Conservation (phyloP, 2,113 vertebrate species). For the Dicrurus megarhynchus region DNA sequence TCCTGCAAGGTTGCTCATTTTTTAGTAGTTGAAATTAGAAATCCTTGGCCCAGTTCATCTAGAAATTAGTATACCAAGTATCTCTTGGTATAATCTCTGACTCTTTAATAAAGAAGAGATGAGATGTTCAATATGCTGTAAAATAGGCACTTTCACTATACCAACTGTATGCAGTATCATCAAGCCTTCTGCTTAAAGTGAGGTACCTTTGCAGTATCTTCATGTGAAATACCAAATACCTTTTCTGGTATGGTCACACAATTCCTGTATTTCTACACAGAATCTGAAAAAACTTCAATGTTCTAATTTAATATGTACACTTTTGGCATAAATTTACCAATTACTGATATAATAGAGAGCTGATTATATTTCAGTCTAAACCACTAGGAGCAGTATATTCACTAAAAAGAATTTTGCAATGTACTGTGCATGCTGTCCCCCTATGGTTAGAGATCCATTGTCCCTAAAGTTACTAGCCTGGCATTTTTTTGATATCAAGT, state of each 20-base stretch:
- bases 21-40: not conserved
- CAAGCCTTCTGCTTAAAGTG: not conserved
- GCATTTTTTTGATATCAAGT: not conserved
- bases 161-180: not conserved
- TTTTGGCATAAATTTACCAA: not conserved
- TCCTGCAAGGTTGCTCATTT: not conserved
- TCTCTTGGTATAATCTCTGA: not conserved
- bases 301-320: not conserved
- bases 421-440: not conserved
- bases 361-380: not conserved
- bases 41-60: not conserved
- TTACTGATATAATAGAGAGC: not conserved
- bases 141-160: not conserved
- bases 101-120: not conserved
- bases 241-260: not conserved
- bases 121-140: not conserved
- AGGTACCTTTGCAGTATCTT: not conserved
- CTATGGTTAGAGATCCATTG: not conserved
- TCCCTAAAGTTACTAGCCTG: not conserved
- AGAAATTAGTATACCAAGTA: no score
- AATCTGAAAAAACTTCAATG: not conserved
- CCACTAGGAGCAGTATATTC: not conserved
- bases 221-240: not conserved
- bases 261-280: not conserved
- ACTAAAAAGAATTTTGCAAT: not conserved